Evolutionary conservation across 2,888 invertebrate species (phyloP), one percentile per base, ranked within the genome.

Genomic region (Hydriomena furcata): DNA sequence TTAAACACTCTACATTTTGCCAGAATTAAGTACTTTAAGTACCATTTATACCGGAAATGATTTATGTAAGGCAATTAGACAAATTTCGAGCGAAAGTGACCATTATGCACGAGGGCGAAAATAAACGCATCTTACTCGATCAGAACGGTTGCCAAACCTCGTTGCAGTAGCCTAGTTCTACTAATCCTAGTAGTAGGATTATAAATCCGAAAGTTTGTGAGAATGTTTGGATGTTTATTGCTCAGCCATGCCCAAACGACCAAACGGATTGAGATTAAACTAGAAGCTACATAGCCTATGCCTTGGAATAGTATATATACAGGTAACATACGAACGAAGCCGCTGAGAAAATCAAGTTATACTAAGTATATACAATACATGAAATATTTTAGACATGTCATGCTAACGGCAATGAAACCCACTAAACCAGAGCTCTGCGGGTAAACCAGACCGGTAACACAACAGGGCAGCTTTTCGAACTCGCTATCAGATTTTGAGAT

Each of bases 111-210:
- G 47, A 60, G 63, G 54, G 65, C 62, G 53, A 66, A 66, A 70
- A 68, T 71, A 72, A 72, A 72, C 63, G 60, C 67, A 64, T 68
- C 61, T 54, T 47, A 53, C 55, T 57, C 66, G 58, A 58, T 61
- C 50, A 56, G 46, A 60, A 61, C 63, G 62, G 63, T 61, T 67
- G 69, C 68, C 71, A 70, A 57, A 51, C 34, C 24, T 43, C 35
- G 41, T 17, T 51, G 45, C 50, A 54, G 40, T 41, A 54, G 45
- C 44, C 44, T 21, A 25, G 17, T 32, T 20, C n/a, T n/a, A n/a
- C n/a, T n/a, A n/a, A n/a, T n/a, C n/a, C n/a, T n/a, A n/a, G n/a
- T n/a, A n/a, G n/a, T n/a, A n/a, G n/a, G n/a, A n/a, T n/a, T n/a
- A n/a, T n/a, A n/a, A n/a, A n/a, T n/a, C n/a, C n/a, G n/a, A n/a